Evolutionary conservation across 2,888 invertebrate species (phyloP), one percentile per base, ranked within the genome.

Genomic region (Meandrusa payeni): DNA sequence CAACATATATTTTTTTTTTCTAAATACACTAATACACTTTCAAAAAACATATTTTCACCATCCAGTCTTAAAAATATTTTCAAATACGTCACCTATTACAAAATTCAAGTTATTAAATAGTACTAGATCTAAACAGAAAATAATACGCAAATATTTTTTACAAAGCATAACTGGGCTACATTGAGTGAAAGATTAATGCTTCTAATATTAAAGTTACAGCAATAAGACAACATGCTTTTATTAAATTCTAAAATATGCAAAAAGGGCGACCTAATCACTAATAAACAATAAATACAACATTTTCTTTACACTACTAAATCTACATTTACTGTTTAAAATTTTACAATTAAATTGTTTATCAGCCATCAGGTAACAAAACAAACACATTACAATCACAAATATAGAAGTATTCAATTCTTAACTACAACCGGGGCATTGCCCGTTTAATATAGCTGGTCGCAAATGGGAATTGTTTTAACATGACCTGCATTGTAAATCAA

Each of bases 261-360:
- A 52, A 41, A 31, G 51, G 49, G 53, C 52, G 47, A 50, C 59
- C 56, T 58, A 54, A 54, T 62, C 55, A 64, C 64, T 56, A 64
- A 66, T 63, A 63, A 69, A 64, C 64, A 66, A 63, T 48, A 56
- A 45, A 57, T 54, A 57, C 57, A 66, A 66, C 59, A 62, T 56
- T 57, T 59, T 28, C 20, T 56, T 59, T 57, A 59, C 51, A 61
- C 41, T 39, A 46, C 57, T 54, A 53, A 49, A 50, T 52, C 55
- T 58, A 62, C 47, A 27, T 33, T 37, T 39, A 51, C 50, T 48
- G 51, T 52, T 53, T 55, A 54, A 47, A 52, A 57, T 48, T 53
- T 53, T 54, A 57, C 52, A 63, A 62, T 56, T 53, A 52, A 51
- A 65, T 64, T 64, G 64, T 64, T 67, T 66, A 67, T 69, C 55